Conservation (phyloP, 2,888 invertebrate genomes). For the Andrena bucephala region DNA sequence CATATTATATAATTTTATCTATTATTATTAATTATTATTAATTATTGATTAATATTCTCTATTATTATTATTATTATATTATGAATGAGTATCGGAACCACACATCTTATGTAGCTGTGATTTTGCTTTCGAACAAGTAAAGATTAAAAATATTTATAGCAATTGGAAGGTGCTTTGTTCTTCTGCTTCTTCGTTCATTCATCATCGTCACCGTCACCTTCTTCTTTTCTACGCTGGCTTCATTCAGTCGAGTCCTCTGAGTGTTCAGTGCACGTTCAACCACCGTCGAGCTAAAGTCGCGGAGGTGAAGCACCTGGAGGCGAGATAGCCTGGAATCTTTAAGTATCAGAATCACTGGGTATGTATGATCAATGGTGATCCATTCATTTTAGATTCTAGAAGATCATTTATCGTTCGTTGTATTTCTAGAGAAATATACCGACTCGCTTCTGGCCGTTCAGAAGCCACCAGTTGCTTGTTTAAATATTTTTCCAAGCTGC, state of each 20-base stretch:
- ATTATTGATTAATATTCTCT: conserved; percentile 81
- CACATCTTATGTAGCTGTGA: conserved; percentile 85
- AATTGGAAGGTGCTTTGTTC: conserved; percentile 60
- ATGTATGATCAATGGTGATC: no score
- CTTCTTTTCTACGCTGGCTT: not conserved
- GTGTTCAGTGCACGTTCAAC: not conserved
- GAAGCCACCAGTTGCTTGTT: not conserved
- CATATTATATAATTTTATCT: conserved; percentile 84
- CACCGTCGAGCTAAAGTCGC: not conserved
- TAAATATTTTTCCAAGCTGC: not conserved
- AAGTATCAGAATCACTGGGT: no score
- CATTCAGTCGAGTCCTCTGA: not conserved
- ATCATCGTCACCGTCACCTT: not conserved
- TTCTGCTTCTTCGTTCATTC: not conserved
- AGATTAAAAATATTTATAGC: conserved; percentile 85
- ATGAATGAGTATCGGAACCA: conserved; percentile 81
- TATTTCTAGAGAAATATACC: no score
- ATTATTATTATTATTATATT: conserved; percentile 79
- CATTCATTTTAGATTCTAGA: no score
- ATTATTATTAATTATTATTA: conserved; percentile 80
- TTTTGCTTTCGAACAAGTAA: conserved; percentile 85
- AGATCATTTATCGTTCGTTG: no score
- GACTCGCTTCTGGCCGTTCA: no score
- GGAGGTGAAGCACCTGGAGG: not conserved
- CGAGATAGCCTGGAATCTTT: not conserved